phyloP scores from a whole-genome alignment of 1,140 invertebrate species.

The Octopus sinensis region DNA sequence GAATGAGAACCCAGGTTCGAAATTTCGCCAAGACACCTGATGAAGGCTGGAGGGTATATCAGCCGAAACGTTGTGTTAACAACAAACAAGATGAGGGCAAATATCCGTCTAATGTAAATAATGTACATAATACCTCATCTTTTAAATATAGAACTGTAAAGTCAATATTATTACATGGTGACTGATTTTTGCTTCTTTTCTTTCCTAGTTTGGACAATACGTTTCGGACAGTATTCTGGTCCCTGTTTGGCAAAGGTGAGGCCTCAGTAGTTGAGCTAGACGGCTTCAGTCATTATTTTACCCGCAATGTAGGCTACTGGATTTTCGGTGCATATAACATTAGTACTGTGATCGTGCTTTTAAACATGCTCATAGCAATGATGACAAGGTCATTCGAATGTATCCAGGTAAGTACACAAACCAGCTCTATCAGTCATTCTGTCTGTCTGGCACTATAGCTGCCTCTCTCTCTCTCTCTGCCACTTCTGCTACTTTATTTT shows the following conservation, averaged over 20 bases:
- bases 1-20: too few species aligned
- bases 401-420: conserved; percentile 69
- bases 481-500: not conserved
- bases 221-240: conserved; percentile 53
- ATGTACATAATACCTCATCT: too few species aligned
- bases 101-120: too few species aligned
- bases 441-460: not conserved
- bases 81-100: too few species aligned
- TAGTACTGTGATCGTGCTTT: conserved; percentile 93
- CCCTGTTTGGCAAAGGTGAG: conserved; percentile 82
- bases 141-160: too few species aligned
- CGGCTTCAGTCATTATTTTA: conserved; percentile 69
- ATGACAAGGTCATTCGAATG: conserved; percentile 99
- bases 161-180: too few species aligned
- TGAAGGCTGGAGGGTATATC: too few species aligned
- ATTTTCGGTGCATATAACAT: conserved; percentile 95
- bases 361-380: conserved; percentile 99
- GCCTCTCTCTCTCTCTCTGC: not conserved
- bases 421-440: not conserved
- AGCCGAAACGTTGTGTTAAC: too few species aligned
- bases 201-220: conserved; percentile 66
- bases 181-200: conserved; percentile 28
- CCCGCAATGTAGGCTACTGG: conserved; percentile 54
- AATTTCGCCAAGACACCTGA: too few species aligned
- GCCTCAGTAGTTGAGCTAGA: conserved; percentile 91